Base-by-base conservation (phyloP, 2,113 vertebrate genomes). In the Gasterosteus aculeatus region DNA sequence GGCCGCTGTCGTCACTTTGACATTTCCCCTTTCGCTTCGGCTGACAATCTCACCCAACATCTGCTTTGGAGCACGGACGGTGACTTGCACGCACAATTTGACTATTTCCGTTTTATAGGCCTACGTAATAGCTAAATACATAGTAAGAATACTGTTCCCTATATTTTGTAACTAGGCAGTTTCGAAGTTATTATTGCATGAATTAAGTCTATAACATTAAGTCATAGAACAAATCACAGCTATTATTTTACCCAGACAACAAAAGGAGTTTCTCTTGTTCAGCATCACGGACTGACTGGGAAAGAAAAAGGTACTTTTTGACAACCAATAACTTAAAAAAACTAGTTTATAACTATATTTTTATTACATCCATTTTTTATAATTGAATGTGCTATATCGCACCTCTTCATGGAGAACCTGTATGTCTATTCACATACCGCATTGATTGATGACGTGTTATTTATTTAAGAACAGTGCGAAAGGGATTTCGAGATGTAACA, bases 1-100 rank as follows among this genome's bases (percentile, higher is more conserved):
- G 74, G 59, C 60, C 69, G 47, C 38, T 69, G 66, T 72, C 66
- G 61, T 56, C 33, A 58, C 83, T 80, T 84, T 76, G 60, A 19
- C 69, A 31, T 81, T 72, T 77, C 74, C 57, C 59, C 33, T 26
- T 38, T 75, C 10, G 26, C 74, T 68, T 49, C 60, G 29, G 41
- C 59, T 18, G 69, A 56, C 56, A 38, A 29, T 68, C 51, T 63
- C 18, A 44, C 59, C 41, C 75, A 12, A 74, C 29, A 14, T 72
- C 31, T 16, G 49, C 15, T 47, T 26, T 63, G 38, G 26, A 22
- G 10, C 49, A 44, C 14, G 41, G 51, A 51, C 16, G 53, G 5
- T 49, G 26, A 51, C 15, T 67, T 35, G 64, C 5, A 5, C 15
- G 14, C n/a, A 12, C n/a, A 11, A 22, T 53, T 33, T 61, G 19